Percentiles rank a stretch among this genome's conserved stretches.
Conservation (phyloP, 2,797 vertebrate species). For the Serranus cabrilla region DNA sequence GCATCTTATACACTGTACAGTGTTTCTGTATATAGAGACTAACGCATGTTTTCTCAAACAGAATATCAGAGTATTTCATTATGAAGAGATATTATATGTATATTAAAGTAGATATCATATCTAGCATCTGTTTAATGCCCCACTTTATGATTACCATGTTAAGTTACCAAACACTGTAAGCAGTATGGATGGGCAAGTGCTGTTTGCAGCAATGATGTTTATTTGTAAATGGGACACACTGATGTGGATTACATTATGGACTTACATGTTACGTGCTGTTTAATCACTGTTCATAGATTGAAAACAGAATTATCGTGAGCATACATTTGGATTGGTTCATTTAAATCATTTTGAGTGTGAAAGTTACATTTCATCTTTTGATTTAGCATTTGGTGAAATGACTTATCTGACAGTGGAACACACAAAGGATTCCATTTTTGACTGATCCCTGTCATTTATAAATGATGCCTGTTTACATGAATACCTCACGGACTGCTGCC, state of each 20-base stretch:
- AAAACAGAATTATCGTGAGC: slow-evolving; percentile 14
- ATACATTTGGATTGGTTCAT: slow-evolving; percentile 1
- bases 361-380: slow-evolving; percentile 11
- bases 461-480: slow-evolving; percentile 68
- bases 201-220: slow-evolving; percentile 42
- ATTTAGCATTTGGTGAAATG: slow-evolving; percentile 9
- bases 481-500: slow-evolving; percentile 48
- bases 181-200: slow-evolving; percentile 32
- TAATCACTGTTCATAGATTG: slow-evolving; percentile 24
- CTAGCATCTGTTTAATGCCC: slow-evolving; percentile 52
- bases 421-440: slow-evolving; percentile 28
- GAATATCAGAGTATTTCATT: slow-evolving; percentile 80
- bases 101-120: slow-evolving; percentile 68
- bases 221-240: slow-evolving; percentile 38
- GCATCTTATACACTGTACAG: slow-evolving; percentile 72
- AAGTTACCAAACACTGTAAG: slow-evolving; percentile 52
- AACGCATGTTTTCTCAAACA: slow-evolving; percentile 80
- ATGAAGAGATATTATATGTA: slow-evolving; percentile 68
- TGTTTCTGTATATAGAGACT: slow-evolving; percentile 83
- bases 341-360: slow-evolving; percentile 19
- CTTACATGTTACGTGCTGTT: slow-evolving; percentile 15
- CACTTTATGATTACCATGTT: slow-evolving; percentile 59
- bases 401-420: slow-evolving; percentile 13
- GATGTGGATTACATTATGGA: slow-evolving; percentile 22
- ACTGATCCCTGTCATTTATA: slow-evolving; percentile 20